A percentile compares a stretch with the other conserved stretches of the same genome.
These are phyloP conservation scores for Rugalucina vietnamica DNA, from an alignment of 2,888 invertebrate species.

Conservation along the genomic window DNA sequence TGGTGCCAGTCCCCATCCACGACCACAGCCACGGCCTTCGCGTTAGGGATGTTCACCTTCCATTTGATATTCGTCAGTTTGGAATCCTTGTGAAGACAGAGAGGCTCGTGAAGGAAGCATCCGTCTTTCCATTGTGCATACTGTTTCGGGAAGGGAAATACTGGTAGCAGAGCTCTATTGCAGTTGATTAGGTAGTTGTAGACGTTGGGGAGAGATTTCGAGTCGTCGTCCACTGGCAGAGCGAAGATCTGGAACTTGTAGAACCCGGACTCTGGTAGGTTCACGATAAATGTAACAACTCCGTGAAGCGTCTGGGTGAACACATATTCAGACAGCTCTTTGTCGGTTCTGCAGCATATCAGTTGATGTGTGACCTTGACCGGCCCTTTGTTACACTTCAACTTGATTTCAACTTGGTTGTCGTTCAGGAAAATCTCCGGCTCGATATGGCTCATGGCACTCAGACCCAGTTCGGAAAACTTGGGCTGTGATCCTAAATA, in stretches of 20 bases:
- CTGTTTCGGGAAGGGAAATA: constrained; percentile 82
- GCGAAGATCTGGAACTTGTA: constrained; percentile 83
- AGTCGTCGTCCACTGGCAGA: constrained; percentile 78
- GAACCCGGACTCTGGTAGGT: constrained; percentile 77
- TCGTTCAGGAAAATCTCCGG: constrained; percentile 63
- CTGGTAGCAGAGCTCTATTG: constrained; percentile 64
- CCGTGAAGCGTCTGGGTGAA: constrained; percentile 76
- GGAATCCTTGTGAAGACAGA: constrained; percentile 71
- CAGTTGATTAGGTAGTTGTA: constrained; percentile 82
- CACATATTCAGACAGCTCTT: constrained; percentile 72
- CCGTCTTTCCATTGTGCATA: constrained; percentile 84
- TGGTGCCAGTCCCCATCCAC: constrained; percentile 82
- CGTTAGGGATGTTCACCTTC: constrained; percentile 79
- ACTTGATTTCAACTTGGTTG: constrained; percentile 73
- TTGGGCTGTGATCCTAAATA: constrained; percentile 78
- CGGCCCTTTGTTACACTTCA: constrained; percentile 62
- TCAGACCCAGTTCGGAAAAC: constrained; percentile 71
- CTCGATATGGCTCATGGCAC: constrained; percentile 68
- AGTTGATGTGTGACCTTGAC: constrained; percentile 77
- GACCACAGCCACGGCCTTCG: constrained; percentile 81
- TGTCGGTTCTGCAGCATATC: constrained; percentile 63
- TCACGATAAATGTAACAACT: constrained; percentile 67
- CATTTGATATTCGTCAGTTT: constrained; percentile 69
- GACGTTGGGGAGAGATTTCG: constrained; percentile 82
- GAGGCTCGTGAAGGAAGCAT: constrained; percentile 80